phyloP scores from a whole-genome alignment of 2,888 invertebrate genomes.

The Lottia scabra region DNA sequence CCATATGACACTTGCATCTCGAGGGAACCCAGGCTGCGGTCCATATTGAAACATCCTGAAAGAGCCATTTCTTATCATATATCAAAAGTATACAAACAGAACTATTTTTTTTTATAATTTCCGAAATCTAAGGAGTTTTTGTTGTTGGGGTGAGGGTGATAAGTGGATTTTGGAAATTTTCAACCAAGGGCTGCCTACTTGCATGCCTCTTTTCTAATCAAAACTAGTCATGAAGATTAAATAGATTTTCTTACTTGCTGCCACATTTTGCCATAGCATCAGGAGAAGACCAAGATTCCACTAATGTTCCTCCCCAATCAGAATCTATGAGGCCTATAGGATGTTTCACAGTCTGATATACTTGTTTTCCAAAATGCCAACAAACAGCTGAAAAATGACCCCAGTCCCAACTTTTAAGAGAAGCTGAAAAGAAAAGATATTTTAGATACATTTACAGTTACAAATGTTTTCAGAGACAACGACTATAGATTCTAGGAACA shows the following conservation, averaged over 20 bases:
- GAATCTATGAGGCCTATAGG: constrained; percentile 49
- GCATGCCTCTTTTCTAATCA: too few species aligned
- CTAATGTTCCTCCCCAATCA: constrained; percentile 43
- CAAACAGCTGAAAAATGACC: constrained; percentile 52
- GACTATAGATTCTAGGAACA: too few species aligned
- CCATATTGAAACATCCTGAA: neutral
- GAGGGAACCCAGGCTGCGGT: neutral
- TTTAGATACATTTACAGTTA: neutral
- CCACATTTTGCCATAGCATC: constrained; percentile 36
- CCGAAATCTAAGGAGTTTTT: too few species aligned
- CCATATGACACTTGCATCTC: constrained; percentile 28
- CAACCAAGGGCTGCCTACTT: too few species aligned
- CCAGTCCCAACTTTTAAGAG: neutral
- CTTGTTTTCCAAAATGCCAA: constrained; percentile 49
- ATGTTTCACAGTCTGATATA: constrained; percentile 39
- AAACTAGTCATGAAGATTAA: too few species aligned
- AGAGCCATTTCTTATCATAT: too few species aligned
- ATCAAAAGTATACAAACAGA: too few species aligned
- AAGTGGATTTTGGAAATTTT: too few species aligned
- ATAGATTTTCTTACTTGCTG: too few species aligned
- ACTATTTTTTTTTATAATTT: too few species aligned
- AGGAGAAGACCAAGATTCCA: constrained; percentile 46
- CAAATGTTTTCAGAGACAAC: too few species aligned
- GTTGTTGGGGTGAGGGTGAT: too few species aligned
- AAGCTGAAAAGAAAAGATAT: neutral